Percentiles rank a stretch among this genome's conserved stretches.
Conservation (phyloP, 2,797 vertebrate species). For the Zalophus californianus region DNA sequence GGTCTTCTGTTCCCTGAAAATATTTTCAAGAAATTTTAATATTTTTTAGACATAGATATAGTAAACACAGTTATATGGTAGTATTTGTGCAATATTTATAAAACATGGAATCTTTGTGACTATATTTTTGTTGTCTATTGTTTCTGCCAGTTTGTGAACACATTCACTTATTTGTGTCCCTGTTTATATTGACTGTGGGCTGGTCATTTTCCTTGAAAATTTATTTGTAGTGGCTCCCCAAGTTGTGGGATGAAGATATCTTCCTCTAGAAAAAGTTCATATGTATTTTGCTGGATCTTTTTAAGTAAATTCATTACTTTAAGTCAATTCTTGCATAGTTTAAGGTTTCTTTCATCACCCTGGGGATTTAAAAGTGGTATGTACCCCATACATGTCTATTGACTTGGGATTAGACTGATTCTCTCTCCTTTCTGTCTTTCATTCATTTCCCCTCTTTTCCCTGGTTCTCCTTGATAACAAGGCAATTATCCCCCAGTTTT, state of each 20-base stretch:
- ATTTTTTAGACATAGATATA: constrained; percentile 33
- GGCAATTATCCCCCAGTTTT: neutral
- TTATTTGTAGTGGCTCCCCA: neutral
- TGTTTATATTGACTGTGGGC: neutral
- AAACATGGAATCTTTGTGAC: constrained; percentile 5
- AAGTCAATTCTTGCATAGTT: neutral
- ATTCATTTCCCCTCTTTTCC: neutral
- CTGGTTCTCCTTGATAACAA: neutral
- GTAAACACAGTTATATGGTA: constrained; percentile 41
- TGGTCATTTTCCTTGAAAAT: constrained; percentile 45
- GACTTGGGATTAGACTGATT: neutral
- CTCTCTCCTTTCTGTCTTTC: neutral
- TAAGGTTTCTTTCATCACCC: neutral
- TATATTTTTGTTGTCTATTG: neutral
- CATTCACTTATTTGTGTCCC: neutral
- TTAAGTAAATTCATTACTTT: neutral
- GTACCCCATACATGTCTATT: neutral
- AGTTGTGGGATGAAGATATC: constrained; percentile 20
- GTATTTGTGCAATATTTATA: constrained; percentile 28
- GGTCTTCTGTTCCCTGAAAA: neutral
- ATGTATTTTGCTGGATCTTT: neutral
- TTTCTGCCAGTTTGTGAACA: neutral
- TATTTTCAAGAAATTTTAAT: constrained; percentile 53
- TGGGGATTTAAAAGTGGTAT: neutral
- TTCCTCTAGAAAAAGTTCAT: neutral